These are phyloP conservation scores for Ptyas mucosa DNA, from an alignment of 2,113 vertebrate species.

Conservation along the genomic window DNA sequence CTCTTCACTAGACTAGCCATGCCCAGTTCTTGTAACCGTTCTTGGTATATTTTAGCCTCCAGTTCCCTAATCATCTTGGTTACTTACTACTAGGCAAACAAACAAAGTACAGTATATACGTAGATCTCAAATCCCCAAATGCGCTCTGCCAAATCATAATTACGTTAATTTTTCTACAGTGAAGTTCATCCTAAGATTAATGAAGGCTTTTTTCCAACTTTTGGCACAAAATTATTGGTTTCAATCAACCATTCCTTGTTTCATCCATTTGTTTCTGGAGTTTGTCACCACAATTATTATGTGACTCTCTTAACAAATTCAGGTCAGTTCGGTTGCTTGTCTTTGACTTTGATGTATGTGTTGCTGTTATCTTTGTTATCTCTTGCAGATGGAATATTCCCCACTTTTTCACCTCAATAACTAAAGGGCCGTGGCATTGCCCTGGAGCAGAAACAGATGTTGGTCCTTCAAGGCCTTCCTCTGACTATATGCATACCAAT, in stretches of 20 bases:
- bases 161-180: conserved; percentile 1
- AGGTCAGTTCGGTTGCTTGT: conserved; percentile 34
- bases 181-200: not conserved
- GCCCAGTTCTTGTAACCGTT: no score
- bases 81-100: not conserved
- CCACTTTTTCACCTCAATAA: conserved; percentile 63
- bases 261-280: conserved; percentile 10
- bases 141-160: not conserved
- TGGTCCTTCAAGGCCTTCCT: conserved; percentile 22
- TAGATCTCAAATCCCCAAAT: not conserved
- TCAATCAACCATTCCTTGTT: conserved; percentile 14
- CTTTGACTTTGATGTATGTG: conserved; percentile 61
- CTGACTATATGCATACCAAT: not conserved
- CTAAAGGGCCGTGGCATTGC: conserved; percentile 55
- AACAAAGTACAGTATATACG: not conserved
- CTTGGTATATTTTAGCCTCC: no score
- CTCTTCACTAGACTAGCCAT: no score
- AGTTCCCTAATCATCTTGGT: no score
- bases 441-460: conserved; percentile 33
- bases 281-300: conserved; percentile 15
- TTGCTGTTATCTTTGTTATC: conserved; percentile 59
- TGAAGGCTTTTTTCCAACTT: no score
- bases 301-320: conserved; percentile 40
- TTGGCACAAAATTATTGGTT: conserved; percentile 17
- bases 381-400: conserved; percentile 58